Evolutionary conservation across 2,113 vertebrate genomes (phyloP).

Genomic region (Erinaceus europaeus): DNA sequence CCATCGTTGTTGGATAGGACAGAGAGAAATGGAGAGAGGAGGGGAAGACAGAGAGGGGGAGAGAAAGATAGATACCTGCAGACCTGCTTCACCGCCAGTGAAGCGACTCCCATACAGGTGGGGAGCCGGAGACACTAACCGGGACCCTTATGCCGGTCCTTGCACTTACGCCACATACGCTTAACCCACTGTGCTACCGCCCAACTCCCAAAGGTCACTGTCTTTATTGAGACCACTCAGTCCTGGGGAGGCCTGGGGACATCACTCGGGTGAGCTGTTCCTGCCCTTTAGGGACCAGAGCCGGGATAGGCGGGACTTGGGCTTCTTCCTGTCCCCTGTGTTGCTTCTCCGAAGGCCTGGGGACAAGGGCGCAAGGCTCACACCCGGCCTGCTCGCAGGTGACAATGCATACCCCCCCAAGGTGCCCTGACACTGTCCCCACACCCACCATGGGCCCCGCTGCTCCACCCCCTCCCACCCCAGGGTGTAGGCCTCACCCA

Average conservation of each 20-base stretch:
- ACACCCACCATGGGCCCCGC: rapidly evolving
- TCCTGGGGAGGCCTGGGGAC: no score
- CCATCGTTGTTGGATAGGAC: no score
- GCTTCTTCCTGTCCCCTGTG: constrained; percentile 76
- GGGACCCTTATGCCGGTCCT: no score
- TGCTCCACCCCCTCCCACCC: not conserved
- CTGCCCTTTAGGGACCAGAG: constrained; percentile 76
- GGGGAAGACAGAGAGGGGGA: no score
- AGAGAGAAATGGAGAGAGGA: not conserved
- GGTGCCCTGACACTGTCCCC: rapidly evolving
- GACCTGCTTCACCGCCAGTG: no score
- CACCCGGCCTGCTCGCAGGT: not conserved
- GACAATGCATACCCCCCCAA: not conserved
- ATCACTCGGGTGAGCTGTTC: constrained; percentile 42
- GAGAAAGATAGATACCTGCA: no score
- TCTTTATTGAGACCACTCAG: constrained; percentile 35
- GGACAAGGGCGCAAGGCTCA: not conserved
- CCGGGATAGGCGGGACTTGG: constrained; percentile 67
- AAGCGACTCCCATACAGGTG: no score
- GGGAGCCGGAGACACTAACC: no score
- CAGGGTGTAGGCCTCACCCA: constrained; percentile 84
- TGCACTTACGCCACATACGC: no score
- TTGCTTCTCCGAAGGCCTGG: constrained; percentile 69
- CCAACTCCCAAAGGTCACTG: no score
- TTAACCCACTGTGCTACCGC: no score